Evolutionary conservation across 2,888 invertebrate species (phyloP).

Genomic region (Cremastinae sp.): DNA sequence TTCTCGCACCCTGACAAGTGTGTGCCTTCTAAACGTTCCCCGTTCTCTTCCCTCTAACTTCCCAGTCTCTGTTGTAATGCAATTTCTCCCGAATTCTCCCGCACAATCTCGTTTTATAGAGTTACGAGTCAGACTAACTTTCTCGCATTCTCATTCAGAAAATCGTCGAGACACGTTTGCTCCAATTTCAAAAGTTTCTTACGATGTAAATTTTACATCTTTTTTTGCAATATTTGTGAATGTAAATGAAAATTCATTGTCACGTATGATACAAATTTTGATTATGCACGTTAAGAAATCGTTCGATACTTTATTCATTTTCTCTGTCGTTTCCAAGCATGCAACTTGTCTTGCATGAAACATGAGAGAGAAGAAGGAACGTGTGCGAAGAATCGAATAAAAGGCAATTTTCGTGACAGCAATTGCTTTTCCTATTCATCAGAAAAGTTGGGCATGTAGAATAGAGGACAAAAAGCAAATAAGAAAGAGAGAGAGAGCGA

Average conservation of each 20-base stretch:
- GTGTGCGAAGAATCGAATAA: constrained; percentile 26
- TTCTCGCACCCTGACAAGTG: constrained; percentile 67
- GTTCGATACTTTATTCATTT: too few relatives aligned
- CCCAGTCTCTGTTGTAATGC: constrained; percentile 11
- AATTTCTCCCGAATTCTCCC: constrained; percentile 35
- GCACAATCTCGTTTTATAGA: constrained; percentile 24
- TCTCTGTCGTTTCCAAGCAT: constrained; percentile 3
- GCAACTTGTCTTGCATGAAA: background rate
- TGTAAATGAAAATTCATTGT: too few relatives aligned
- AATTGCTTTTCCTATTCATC: constrained; percentile 38
- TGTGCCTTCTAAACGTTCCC: background rate
- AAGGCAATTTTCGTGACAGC: constrained; percentile 25
- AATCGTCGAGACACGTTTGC: constrained; percentile 31
- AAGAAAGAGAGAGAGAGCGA: constrained; percentile 2
- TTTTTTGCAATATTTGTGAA: too few relatives aligned
- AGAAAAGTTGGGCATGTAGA: constrained; percentile 1
- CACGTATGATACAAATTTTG: too few relatives aligned
- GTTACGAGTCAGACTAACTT: constrained; percentile 52
- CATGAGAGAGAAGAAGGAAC: background rate
- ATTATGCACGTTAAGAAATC: too few relatives aligned
- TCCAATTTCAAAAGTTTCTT: background rate
- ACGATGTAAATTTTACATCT: too few relatives aligned
- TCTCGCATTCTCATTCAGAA: constrained; percentile 46
- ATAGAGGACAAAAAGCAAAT: background rate
- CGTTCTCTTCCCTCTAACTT: constrained; percentile 38